These are phyloP conservation scores for Agonopterix subpropinquella DNA, from an alignment of 2,888 invertebrate species.

Conservation along the genomic window DNA sequence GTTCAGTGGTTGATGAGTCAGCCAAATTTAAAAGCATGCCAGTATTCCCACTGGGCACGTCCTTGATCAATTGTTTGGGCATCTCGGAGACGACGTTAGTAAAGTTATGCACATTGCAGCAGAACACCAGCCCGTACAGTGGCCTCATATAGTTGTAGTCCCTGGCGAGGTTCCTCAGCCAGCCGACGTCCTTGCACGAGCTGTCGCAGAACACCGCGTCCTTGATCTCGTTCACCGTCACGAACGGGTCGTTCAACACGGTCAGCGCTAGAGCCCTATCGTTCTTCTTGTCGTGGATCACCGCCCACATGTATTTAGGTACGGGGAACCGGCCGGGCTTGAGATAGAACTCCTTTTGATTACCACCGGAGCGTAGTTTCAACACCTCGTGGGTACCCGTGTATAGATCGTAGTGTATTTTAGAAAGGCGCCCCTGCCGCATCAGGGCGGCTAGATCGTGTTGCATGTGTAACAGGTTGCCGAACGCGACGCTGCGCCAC, in stretches of 20 bases:
- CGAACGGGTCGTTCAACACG: slow-evolving; percentile 60
- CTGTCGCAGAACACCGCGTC: slow-evolving; percentile 58
- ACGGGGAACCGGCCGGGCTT: slow-evolving; percentile 49
- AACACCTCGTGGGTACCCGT: slow-evolving; percentile 44
- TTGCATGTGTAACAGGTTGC: slow-evolving; percentile 51
- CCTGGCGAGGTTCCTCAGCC: slow-evolving; percentile 41
- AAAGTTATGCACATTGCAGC: slow-evolving; percentile 47
- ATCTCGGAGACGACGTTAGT: slow-evolving; percentile 33
- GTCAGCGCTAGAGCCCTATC: slow-evolving; percentile 39
- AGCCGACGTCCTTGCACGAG: slow-evolving; percentile 40
- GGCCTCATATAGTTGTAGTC: slow-evolving; percentile 54
- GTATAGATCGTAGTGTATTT: slow-evolving; percentile 30
- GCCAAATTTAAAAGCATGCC: slow-evolving; percentile 39
- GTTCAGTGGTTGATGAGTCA: background rate
- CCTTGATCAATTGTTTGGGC: slow-evolving; percentile 24
- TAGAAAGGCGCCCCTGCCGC: slow-evolving; percentile 16
- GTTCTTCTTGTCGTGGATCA: slow-evolving; percentile 27
- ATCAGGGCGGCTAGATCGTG: slow-evolving; percentile 38
- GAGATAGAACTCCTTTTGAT: slow-evolving; percentile 20
- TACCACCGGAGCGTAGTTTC: slow-evolving; percentile 26
- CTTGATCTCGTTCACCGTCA: slow-evolving; percentile 58
- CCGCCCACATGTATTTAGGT: slow-evolving; percentile 58
- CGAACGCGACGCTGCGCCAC: slow-evolving; percentile 53
- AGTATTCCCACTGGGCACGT: slow-evolving; percentile 25
- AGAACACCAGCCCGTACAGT: slow-evolving; percentile 52